These are phyloP conservation scores for Idaea straminata DNA, from an alignment of 2,888 invertebrate species.

Conservation along the genomic window DNA sequence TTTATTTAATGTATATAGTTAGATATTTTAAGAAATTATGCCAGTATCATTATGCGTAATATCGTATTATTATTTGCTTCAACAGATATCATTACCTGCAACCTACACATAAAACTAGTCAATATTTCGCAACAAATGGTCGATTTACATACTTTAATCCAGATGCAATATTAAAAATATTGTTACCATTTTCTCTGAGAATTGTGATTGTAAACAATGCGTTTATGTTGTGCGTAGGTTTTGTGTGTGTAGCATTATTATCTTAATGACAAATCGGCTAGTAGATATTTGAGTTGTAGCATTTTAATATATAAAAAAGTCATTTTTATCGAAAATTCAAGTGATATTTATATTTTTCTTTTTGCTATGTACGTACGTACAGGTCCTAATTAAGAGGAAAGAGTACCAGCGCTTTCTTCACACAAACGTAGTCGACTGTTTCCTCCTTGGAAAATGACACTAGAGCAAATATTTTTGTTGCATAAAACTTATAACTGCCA, in stretches of 20 bases:
- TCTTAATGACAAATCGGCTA: background rate
- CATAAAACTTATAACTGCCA: no score
- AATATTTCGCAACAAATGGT: conserved; percentile 15
- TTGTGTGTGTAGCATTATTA: background rate
- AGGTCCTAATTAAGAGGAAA: no score
- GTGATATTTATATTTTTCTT: no score
- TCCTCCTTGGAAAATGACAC: no score
- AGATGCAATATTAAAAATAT: conserved; percentile 8
- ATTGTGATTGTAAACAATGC: conserved; percentile 12
- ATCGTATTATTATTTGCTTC: background rate
- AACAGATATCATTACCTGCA: conserved; percentile 4
- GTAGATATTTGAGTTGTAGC: background rate
- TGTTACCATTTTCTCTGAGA: conserved; percentile 5
- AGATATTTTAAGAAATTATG: background rate
- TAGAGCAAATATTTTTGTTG: no score
- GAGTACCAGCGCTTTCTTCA: no score
- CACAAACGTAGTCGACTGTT: no score
- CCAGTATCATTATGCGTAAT: background rate
- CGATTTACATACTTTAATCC: conserved; percentile 7
- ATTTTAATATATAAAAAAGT: no score
- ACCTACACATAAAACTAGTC: conserved; percentile 9
- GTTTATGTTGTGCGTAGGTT: background rate
- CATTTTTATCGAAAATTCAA: no score
- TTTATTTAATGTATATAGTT: no score
- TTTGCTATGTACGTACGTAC: no score